Evolutionary conservation across 2,113 vertebrate genomes (phyloP), one percentile per base, ranked within the genome.

Genomic region (Hypocryptadius cinnamomeus): DNA sequence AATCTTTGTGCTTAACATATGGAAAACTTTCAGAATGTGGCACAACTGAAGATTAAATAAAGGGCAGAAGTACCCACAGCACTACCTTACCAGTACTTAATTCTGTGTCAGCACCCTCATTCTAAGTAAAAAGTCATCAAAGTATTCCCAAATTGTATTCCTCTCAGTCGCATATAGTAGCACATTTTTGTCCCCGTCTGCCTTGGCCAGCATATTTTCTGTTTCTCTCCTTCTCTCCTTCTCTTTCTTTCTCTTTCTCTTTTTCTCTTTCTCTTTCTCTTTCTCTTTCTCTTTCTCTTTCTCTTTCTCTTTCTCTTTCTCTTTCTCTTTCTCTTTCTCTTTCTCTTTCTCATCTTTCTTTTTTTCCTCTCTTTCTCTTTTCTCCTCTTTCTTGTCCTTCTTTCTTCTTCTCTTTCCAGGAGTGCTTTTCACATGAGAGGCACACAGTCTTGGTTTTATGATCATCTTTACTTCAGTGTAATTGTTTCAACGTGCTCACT

Each of bases 401-500:
- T 54, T 60, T 27, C 16, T 51, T 13, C 47, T 84, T 81, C 57
- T 91, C 33, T 79, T 79, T 85, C 54, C 28, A n/a, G 39, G 13
- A 93, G 21, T 50, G 16, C 5, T 83, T 79, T 87, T 60, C 39
- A 57, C 40, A 53, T 23, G 60, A 59, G 63, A 35, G 42, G 40
- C 66, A 72, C 61, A 69, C 27, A 65, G 35, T 20, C 27, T 91
- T 91, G 56, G 15, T 73, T 95, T 96, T 94, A 95, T 51, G 63
- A 70, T 37, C 79, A 48, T 45, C 18, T 93, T 94, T 79, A 81
- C 51, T 65, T 87, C 50, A 28, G 69, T 70, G 20, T 95, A 96
- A 95, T 92, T 92, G 81, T 76, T 90, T 93, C 91, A 92, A 14
- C 92, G 84, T 96, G 78, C 45, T 92, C 71, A 42, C 82, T 90